These are phyloP conservation scores for Urechis unicinctus DNA, from an alignment of 2,888 invertebrate species.

Conservation along the genomic window DNA sequence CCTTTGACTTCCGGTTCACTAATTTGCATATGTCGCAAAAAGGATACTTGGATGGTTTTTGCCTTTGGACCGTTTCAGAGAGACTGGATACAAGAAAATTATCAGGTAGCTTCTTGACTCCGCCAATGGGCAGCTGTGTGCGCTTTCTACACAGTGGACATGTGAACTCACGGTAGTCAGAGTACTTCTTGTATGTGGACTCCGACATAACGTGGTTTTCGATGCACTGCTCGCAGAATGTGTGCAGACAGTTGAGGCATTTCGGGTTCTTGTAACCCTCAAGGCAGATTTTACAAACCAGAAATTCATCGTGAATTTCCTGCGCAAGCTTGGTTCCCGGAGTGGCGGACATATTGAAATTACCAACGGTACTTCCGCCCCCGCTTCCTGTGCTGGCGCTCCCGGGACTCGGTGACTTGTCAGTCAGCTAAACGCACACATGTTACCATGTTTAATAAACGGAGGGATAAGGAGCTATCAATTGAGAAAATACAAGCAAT, in stretches of 20 bases:
- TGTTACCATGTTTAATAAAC: too few species aligned
- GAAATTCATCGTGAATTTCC: constrained; percentile 51
- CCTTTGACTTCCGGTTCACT: constrained; percentile 44
- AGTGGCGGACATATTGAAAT: not conserved
- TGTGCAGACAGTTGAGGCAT: constrained; percentile 50
- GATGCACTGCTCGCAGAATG: constrained; percentile 50
- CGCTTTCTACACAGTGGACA: constrained; percentile 51
- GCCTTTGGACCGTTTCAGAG: constrained; percentile 43
- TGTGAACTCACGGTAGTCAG: constrained; percentile 51
- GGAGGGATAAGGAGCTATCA: too few species aligned
- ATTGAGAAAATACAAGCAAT: too few species aligned
- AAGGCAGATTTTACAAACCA: constrained; percentile 51
- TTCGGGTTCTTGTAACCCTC: constrained; percentile 50
- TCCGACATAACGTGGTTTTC: constrained; percentile 49
- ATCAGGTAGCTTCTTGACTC: constrained; percentile 51
- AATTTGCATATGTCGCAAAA: constrained; percentile 51
- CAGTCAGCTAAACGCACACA: too few species aligned
- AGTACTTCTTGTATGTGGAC: constrained; percentile 50
- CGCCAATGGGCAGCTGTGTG: constrained; percentile 50
- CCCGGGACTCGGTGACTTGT: not conserved
- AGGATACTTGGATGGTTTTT: constrained; percentile 46
- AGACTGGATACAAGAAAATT: constrained; percentile 51
- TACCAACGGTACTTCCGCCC: too few species aligned
- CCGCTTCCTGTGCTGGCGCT: too few species aligned
- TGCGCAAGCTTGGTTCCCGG: constrained; percentile 40